phyloP scores from a whole-genome alignment of 2,113 vertebrate genomes.

The Zapus hudsonius region DNA sequence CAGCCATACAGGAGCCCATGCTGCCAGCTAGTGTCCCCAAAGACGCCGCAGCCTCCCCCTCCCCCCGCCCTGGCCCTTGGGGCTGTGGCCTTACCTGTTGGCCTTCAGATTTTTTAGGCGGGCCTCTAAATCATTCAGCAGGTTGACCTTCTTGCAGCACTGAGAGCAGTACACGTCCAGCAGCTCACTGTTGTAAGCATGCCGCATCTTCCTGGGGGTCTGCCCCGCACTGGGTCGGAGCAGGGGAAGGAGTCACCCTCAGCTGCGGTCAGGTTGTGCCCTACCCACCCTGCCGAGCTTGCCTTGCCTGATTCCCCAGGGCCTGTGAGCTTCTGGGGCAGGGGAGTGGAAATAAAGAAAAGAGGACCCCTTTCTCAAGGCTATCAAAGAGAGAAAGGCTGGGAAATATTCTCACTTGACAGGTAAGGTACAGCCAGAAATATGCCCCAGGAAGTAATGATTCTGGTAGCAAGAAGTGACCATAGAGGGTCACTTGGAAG shows the following conservation, averaged over 20 bases:
- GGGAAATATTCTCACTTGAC: not conserved
- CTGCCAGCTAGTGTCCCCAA: fast-evolving
- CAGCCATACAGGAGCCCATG: not conserved
- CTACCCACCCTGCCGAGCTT: not conserved
- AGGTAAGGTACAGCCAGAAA: not conserved
- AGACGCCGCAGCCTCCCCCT: fast-evolving
- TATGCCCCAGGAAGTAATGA: not conserved
- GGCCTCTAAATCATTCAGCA: conserved; percentile 96
- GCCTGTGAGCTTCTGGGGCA: not conserved
- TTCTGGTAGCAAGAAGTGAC: not conserved
- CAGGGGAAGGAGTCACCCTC: conserved; percentile 63
- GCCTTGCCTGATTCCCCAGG: not conserved
- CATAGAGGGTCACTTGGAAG: not conserved
- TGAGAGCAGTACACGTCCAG: conserved; percentile 97
- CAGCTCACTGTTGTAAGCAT: conserved; percentile 89
- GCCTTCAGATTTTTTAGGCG: conserved; percentile 95
- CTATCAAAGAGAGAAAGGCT: not conserved
- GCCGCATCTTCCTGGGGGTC: conserved; percentile 93
- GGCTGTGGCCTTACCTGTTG: conserved; percentile 89
- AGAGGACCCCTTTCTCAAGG: not conserved
- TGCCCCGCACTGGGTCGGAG: conserved; percentile 91
- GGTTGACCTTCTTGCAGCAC: conserved; percentile 98
- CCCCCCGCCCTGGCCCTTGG: not conserved
- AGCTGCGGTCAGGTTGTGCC: not conserved
- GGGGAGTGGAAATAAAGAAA: not conserved